Conservation (phyloP, 2,113 vertebrate genomes). For the Stomatorhinus ivindoensis region DNA sequence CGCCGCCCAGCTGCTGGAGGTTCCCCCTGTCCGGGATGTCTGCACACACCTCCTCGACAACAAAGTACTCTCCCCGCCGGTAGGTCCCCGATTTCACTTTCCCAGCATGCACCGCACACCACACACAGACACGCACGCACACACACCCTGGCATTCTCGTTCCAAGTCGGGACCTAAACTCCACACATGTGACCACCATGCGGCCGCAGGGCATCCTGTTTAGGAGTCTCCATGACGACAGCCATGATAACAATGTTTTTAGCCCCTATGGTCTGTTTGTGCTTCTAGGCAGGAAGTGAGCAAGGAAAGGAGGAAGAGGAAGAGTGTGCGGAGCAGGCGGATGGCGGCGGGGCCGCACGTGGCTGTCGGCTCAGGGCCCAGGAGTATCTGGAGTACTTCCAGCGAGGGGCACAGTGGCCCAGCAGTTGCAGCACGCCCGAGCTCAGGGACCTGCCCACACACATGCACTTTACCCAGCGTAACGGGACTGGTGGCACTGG, state of each 20-base stretch:
- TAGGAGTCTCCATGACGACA: not conserved
- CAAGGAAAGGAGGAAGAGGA: constrained; percentile 48
- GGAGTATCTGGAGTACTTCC: constrained; percentile 96
- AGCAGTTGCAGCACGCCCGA: constrained; percentile 70
- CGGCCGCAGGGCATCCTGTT: constrained; percentile 23
- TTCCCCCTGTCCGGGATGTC: constrained; percentile 85
- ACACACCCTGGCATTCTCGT: not conserved
- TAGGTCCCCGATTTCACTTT: constrained; percentile 24
- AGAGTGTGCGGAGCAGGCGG: constrained; percentile 41
- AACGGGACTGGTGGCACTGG: constrained; percentile 62
- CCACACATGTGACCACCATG: not conserved
- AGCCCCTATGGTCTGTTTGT: not conserved
- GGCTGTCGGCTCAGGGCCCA: constrained; percentile 82
- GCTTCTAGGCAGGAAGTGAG: constrained; percentile 57
- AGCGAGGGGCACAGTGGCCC: constrained; percentile 71
- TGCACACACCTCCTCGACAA: constrained; percentile 95
- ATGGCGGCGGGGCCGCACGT: constrained; percentile 62
- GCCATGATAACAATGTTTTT: not conserved
- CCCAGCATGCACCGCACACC: not conserved
- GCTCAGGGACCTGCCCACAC: constrained; percentile 65
- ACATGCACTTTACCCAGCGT: constrained; percentile 66
- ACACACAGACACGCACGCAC: not conserved
- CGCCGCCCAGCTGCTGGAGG: constrained; percentile 86
- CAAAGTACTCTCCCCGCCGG: constrained; percentile 83
- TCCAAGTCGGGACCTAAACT: not conserved